These are phyloP conservation scores for Corticium candelabrum DNA, from an alignment of 37 sponge, comb jelly and placozoan species.

Conservation along the genomic window DNA sequence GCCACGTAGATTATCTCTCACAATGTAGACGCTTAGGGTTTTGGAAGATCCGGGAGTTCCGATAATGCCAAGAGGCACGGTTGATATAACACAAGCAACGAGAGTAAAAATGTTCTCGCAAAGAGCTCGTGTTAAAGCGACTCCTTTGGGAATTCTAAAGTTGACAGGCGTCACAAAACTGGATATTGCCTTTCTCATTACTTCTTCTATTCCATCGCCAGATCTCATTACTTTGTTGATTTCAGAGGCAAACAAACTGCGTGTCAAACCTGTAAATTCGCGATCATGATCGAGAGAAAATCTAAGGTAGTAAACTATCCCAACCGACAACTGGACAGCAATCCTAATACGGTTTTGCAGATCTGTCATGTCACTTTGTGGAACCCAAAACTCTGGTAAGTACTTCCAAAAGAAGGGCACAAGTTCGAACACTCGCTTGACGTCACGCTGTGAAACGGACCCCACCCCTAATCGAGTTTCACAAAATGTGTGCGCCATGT, in stretches of 20 bases:
- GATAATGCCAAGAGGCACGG: not conserved
- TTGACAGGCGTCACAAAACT: not conserved
- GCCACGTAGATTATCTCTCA: not conserved
- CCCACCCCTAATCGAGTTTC: conserved; percentile 24
- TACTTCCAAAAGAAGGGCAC: not conserved
- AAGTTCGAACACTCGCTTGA: conserved; percentile 25
- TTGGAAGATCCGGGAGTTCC: not conserved
- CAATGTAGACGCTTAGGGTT: not conserved
- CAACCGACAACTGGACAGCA: not conserved
- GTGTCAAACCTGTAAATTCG: not conserved
- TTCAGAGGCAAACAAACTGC: not conserved
- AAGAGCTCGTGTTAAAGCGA: not conserved
- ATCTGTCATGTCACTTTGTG: not conserved
- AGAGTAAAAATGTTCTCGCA: not conserved
- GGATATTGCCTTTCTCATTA: not conserved
- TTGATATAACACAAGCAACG: not conserved
- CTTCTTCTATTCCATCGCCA: not conserved
- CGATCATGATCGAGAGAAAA: not conserved
- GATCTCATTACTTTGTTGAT: not conserved
- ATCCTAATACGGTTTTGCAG: not conserved
- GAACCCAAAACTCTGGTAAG: not conserved
- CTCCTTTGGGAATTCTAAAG: not conserved
- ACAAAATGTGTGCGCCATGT: too few species aligned
- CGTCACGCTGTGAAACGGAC: conserved; percentile 65
- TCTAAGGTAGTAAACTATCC: not conserved